Base-by-base conservation (phyloP, 2,888 invertebrate genomes). In the Phytoseiulus persimilis region DNA sequence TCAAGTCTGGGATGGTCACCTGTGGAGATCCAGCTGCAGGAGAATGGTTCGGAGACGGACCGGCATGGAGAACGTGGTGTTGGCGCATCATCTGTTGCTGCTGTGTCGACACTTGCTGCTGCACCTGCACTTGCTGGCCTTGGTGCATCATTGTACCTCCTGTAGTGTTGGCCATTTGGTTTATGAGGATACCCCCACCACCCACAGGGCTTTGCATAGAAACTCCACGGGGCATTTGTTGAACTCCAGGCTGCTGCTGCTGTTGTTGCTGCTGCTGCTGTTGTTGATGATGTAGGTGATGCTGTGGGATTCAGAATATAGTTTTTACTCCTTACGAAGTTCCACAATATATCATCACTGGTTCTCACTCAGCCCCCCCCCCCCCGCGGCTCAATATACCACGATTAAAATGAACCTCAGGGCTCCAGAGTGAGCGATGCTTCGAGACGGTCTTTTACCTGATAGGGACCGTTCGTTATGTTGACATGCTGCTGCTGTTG, bases 401-500 rank as follows among this genome's bases (percentile, higher is more conserved):
- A n/a, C n/a, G n/a, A n/a, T n/a, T n/a, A n/a, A n/a, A n/a, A n/a
- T n/a, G n/a, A n/a, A n/a, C n/a, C n/a, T n/a, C n/a, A n/a, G n/a
- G n/a, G n/a, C n/a, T n/a, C n/a, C n/a, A n/a, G n/a, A n/a, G n/a
- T n/a, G n/a, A n/a, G n/a, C n/a, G n/a, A n/a, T n/a, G 39, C 39
- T 39, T 39, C 9, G 9, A 6, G 39, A 9, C 39, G 39, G 9
- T 39, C 39, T 39, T n/a, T 33, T 23, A 87, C 87, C 87, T 87
- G 87, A 87, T 87, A 87, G 87, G 87, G 87, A 39, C 87, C 87
- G 31, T 87, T 87, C 33, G 33, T 39, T 87, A 87, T 45, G 87
- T 33, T 45, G 33, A 39, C 39, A 39, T 87, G 87, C 39, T 87
- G 87, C 39, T 87, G 87, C 33, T 87, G 84, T 31, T 84, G 87